A percentile compares a stretch with the other conserved stretches of the same genome.
These are phyloP conservation scores for Heliconius melpomene DNA, from an alignment of 1,140 invertebrate genomes.

Conservation along the genomic window DNA sequence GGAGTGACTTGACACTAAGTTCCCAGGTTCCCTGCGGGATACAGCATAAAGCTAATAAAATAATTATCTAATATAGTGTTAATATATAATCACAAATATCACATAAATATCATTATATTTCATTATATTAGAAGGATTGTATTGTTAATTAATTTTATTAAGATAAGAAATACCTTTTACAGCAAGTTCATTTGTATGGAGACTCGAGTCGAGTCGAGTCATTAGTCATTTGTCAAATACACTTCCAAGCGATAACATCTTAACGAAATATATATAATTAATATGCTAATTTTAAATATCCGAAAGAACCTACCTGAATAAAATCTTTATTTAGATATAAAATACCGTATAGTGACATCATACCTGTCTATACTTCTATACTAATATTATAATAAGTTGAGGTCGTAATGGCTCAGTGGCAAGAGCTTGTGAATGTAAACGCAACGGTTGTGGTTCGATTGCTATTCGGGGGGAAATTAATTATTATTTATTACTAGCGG, in stretches of 20 bases:
- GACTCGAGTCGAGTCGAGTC: slow-evolving; percentile 4
- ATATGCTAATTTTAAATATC: slow-evolving; percentile 7
- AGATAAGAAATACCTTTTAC: slow-evolving; percentile 6
- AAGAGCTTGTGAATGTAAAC: too few species aligned
- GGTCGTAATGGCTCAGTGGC: too few species aligned
- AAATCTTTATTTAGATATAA: neutral
- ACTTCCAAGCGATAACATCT: slow-evolving; percentile 5
- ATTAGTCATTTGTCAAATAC: slow-evolving; percentile 12
- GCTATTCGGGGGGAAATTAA: too few species aligned
- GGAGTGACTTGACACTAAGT: too few species aligned
- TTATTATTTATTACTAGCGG: too few species aligned
- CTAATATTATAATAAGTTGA: too few species aligned
- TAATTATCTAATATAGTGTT: neutral
- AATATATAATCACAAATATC: neutral
- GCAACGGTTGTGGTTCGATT: too few species aligned
- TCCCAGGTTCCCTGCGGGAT: too few species aligned
- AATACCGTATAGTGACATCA: neutral
- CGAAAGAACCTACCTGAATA: neutral
- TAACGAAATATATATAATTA: slow-evolving; percentile 11
- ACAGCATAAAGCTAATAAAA: neutral
- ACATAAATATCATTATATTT: neutral
- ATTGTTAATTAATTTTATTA: neutral
- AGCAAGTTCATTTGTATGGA: slow-evolving; percentile 8
- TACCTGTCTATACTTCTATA: too few species aligned
- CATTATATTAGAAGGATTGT: neutral